Conservation (phyloP, 2,888 invertebrate genomes). For the Tupiocoris notatus region DNA sequence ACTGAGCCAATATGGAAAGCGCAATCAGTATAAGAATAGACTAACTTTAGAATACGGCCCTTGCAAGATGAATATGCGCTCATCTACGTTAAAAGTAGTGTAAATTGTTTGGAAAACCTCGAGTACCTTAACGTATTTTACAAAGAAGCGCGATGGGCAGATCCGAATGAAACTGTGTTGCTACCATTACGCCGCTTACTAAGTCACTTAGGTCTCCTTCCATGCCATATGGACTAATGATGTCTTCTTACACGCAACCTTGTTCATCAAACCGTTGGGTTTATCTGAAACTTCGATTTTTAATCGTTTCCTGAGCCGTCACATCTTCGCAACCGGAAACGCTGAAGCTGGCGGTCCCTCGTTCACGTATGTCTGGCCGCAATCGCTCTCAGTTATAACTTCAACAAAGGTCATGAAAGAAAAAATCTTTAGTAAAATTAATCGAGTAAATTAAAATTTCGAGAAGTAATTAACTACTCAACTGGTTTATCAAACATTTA, state of each 20-base stretch:
- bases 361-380: too few relatives aligned
- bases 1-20: too few relatives aligned
- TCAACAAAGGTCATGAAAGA: too few relatives aligned
- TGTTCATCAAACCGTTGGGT: slow-evolving; percentile 45
- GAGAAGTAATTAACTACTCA: too few relatives aligned
- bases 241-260: slow-evolving; percentile 43
- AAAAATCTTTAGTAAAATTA: too few relatives aligned
- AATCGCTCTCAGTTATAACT: too few relatives aligned
- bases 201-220: neutral
- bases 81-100: neutral
- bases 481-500: too few relatives aligned
- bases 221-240: slow-evolving; percentile 41
- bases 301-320: slow-evolving; percentile 40
- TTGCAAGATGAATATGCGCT: neutral
- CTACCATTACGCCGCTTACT: neutral
- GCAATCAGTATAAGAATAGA: too few relatives aligned
- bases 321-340: neutral
- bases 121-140: too few relatives aligned
- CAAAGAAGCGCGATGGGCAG: neutral
- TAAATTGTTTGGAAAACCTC: neutral
- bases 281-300: slow-evolving; percentile 48
- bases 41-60: too few relatives aligned
- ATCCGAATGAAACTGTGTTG: neutral
- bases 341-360: neutral
- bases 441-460: too few relatives aligned